Conservation (phyloP, 2,113 vertebrate genomes). For the Muntiacus reevesi region DNA sequence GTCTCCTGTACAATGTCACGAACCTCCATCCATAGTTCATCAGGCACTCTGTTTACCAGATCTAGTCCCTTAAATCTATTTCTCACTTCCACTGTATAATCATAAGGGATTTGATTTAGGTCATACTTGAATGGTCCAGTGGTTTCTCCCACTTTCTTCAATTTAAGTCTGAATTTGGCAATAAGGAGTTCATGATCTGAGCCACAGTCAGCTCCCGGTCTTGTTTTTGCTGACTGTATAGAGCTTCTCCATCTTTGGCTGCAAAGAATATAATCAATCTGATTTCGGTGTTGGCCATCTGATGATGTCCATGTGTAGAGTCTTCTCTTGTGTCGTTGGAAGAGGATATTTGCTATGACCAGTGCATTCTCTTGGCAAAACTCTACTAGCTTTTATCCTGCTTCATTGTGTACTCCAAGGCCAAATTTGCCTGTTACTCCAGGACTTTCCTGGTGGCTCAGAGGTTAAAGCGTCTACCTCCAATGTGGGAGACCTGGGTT, state of each 20-base stretch:
- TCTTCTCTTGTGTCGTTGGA: neutral
- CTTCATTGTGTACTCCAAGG: neutral
- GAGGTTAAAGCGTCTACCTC: too few relatives aligned
- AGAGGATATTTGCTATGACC: neutral
- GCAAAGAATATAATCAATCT: neutral
- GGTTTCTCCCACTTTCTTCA: neutral
- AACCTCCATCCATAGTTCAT: neutral
- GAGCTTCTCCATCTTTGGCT: neutral
- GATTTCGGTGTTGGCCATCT: accelerated
- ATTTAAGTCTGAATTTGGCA: neutral
- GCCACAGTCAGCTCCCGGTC: neutral
- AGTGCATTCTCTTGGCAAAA: neutral
- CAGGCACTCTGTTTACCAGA: neutral
- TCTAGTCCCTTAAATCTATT: neutral
- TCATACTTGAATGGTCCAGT: neutral
- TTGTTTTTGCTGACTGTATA: neutral
- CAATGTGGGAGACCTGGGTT: too few relatives aligned
- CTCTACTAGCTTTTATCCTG: neutral
- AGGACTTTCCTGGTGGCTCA: neutral
- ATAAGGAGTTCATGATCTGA: neutral
- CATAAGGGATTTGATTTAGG: neutral
- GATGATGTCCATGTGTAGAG: neutral
- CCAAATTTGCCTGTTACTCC: neutral
- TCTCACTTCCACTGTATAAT: neutral
- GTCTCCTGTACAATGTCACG: neutral